Conservation (phyloP, 2,113 vertebrate genomes). For the Scomber scombrus region DNA sequence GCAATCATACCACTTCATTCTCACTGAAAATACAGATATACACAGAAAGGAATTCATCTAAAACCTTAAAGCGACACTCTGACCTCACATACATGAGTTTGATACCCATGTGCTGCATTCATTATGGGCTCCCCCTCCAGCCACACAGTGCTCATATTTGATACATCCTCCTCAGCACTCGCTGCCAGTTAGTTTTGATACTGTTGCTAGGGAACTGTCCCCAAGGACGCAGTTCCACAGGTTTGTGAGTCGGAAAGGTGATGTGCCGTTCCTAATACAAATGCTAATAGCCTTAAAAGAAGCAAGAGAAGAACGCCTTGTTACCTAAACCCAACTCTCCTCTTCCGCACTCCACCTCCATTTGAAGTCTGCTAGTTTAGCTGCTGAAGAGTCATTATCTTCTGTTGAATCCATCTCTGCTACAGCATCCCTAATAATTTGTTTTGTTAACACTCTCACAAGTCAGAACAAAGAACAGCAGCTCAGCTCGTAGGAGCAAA, state of each 20-base stretch:
- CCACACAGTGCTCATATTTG: conserved; percentile 54
- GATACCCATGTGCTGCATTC: conserved; percentile 58
- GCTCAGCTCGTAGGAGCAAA: conserved; percentile 20
- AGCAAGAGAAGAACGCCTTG: conserved; percentile 36
- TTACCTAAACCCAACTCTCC: conserved; percentile 40
- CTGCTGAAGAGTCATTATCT: conserved; percentile 60
- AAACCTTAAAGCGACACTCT: conserved; percentile 49
- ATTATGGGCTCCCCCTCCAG: conserved; percentile 47
- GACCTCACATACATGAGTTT: conserved; percentile 51
- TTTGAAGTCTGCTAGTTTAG: conserved; percentile 38
- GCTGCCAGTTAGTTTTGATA: conserved; percentile 73
- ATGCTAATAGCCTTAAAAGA: conserved; percentile 78
- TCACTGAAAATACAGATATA: conserved; percentile 13
- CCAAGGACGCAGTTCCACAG: conserved; percentile 66
- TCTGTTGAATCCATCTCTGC: conserved; percentile 43
- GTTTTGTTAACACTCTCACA: conserved; percentile 27
- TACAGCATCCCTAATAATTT: neutral
- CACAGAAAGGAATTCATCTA: conserved; percentile 27
- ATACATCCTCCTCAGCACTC: conserved; percentile 50
- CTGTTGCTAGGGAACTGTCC: conserved; percentile 82
- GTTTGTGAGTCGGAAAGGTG: conserved; percentile 63
- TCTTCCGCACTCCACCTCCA: conserved; percentile 36
- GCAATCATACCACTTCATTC: conserved; percentile 15
- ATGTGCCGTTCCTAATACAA: conserved; percentile 67
- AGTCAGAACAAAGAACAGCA: conserved; percentile 52